Conservation (phyloP, 2,888 invertebrate genomes). For the Helleia helle region DNA sequence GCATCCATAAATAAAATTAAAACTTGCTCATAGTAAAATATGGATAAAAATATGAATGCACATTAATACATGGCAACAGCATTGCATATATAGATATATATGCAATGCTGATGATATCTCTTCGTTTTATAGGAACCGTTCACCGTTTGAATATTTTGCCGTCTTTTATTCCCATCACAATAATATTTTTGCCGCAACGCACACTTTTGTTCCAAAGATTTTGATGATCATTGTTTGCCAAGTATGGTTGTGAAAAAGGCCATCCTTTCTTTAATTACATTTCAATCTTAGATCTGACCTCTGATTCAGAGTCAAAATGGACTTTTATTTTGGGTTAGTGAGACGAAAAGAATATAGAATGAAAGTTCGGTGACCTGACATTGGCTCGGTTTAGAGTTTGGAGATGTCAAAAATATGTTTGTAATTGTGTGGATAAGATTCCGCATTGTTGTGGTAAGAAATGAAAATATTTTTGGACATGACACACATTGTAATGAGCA, state of each 20-base stretch:
- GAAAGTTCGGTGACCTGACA: background rate
- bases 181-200: slow-evolving; percentile 6
- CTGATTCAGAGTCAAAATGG: background rate
- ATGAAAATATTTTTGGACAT: background rate
- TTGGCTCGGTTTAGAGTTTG: background rate
- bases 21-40: too few relatives aligned
- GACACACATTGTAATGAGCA: background rate
- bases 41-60: too few relatives aligned
- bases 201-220: slow-evolving; percentile 2
- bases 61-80: too few relatives aligned
- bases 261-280: background rate
- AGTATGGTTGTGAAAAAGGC: background rate
- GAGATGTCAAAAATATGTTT: background rate
- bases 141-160: background rate
- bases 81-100: too few relatives aligned
- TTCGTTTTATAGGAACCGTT: too few relatives aligned
- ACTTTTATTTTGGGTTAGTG: background rate
- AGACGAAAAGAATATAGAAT: background rate
- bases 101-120: too few relatives aligned
- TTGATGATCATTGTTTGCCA: background rate
- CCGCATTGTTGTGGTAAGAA: background rate
- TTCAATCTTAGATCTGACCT: background rate
- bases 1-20: too few relatives aligned
- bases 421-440: background rate
- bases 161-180: slow-evolving; percentile 13